Conservation (phyloP, 2,888 invertebrate species). For the Alentia gelatinosa region DNA sequence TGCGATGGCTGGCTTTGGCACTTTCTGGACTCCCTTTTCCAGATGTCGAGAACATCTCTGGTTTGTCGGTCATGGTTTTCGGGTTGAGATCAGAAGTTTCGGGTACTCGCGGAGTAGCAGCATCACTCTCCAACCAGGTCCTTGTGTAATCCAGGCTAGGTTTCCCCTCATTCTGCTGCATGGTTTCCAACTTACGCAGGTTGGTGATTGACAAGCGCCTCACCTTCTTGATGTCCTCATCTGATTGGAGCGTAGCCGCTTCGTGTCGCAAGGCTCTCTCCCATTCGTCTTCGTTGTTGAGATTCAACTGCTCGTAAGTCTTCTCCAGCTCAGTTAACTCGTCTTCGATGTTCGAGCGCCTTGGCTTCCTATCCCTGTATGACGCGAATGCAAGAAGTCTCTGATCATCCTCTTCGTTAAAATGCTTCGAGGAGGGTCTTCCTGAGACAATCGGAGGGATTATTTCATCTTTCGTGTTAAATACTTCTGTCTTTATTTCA, state of each 20-base stretch:
- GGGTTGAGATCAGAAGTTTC: not conserved
- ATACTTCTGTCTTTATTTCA: conserved; percentile 45
- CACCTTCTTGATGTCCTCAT: conserved; percentile 34
- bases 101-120: not conserved
- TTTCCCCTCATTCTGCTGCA: conserved; percentile 51
- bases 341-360: conserved; percentile 73
- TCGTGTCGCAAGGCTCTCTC: conserved; percentile 12
- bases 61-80: not conserved
- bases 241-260: not conserved
- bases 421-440: conserved; percentile 14
- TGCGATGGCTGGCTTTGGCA: not conserved
- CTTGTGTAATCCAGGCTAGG: conserved; percentile 64
- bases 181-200: conserved; percentile 60
- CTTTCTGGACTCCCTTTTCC: conserved; percentile 51
- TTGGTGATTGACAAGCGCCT: conserved; percentile 64
- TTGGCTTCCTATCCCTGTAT: conserved; percentile 66
- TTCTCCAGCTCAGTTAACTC: conserved; percentile 75
- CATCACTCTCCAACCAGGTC: conserved; percentile 60
- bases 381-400: conserved; percentile 61
- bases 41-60: not conserved
- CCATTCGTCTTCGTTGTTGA: conserved; percentile 66
- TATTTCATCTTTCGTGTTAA: conserved; percentile 37
- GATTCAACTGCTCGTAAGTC: conserved; percentile 73
- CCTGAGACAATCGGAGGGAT: not conserved
- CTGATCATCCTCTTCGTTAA: conserved; percentile 57